A percentile compares a stretch with the other conserved stretches of the same genome.
Conservation (phyloP, 2,888 invertebrate genomes). For the Nymphalis polychloros region DNA sequence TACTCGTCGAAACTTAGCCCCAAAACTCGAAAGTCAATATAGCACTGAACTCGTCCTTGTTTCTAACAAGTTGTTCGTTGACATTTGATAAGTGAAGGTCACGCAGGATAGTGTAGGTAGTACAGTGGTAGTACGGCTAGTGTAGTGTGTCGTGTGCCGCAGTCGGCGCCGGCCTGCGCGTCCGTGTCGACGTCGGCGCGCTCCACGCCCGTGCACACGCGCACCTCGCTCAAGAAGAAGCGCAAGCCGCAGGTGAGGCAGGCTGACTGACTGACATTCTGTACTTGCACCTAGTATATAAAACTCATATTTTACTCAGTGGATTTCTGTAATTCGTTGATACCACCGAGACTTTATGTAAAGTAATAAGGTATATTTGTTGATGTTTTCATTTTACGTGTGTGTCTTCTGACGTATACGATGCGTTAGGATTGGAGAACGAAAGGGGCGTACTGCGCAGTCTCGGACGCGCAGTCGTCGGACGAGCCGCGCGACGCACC, state of each 20-base stretch:
- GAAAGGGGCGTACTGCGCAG: constrained; percentile 71
- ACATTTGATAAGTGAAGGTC: too few relatives aligned
- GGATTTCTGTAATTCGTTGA: background rate
- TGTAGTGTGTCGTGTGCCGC: background rate
- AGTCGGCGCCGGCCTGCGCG: constrained; percentile 38
- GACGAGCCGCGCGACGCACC: constrained; percentile 53
- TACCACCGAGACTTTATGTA: background rate
- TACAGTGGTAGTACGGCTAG: too few relatives aligned
- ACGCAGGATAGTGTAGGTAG: too few relatives aligned
- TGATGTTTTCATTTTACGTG: background rate
- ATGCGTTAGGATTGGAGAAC: constrained; percentile 68
- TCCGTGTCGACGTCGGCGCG: constrained; percentile 60
- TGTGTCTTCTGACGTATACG: background rate
- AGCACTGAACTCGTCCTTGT: too few relatives aligned
- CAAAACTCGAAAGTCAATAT: too few relatives aligned
- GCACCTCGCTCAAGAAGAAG: constrained; percentile 66
- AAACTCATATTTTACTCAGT: background rate
- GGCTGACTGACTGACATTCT: background rate
- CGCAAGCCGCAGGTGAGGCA: constrained; percentile 64
- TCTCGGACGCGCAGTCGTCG: constrained; percentile 67
- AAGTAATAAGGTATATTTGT: background rate
- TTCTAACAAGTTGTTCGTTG: too few relatives aligned
- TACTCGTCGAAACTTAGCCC: too few relatives aligned
- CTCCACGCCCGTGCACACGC: constrained; percentile 81
- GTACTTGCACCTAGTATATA: background rate